These are phyloP conservation scores for Chrysocyon brachyurus DNA, from an alignment of 2,797 vertebrate species.

Conservation along the genomic window DNA sequence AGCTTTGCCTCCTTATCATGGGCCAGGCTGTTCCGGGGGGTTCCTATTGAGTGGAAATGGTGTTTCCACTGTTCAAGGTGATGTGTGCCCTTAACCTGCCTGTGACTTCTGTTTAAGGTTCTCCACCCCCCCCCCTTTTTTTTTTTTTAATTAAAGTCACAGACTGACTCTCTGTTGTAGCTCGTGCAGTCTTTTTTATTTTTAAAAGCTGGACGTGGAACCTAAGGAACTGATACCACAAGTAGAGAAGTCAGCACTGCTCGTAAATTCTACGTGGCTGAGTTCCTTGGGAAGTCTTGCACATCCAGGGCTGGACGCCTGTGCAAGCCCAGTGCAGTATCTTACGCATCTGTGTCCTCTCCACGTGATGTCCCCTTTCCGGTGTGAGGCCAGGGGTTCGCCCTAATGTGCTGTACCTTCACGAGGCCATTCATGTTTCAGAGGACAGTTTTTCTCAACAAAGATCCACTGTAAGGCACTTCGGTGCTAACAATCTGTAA, in stretches of 20 bases:
- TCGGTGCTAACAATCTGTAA: not conserved
- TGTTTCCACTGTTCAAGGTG: not conserved
- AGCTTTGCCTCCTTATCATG: not conserved
- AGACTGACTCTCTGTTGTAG: not conserved
- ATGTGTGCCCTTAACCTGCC: not conserved
- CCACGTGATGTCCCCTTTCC: not conserved
- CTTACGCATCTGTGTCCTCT: not conserved
- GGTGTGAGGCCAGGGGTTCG: not conserved
- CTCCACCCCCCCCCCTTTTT: not conserved
- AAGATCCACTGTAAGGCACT: not conserved
- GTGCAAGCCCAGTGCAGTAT: not conserved
- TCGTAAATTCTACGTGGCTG: not conserved
- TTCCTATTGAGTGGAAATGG: not conserved
- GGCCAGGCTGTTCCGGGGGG: not conserved
- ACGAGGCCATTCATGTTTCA: not conserved
- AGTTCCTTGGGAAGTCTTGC: conserved; percentile 11
- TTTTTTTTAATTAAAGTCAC: not conserved
- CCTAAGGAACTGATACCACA: not conserved
- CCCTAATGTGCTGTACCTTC: not conserved
- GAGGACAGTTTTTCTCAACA: conserved; percentile 13
- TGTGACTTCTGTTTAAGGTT: not conserved
- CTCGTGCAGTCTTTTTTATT: not conserved
- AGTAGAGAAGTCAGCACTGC: not conserved
- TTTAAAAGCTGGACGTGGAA: conserved; percentile 37
- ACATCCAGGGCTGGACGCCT: not conserved